Percentiles rank a stretch among this genome's conserved stretches.
phyloP scores from a whole-genome alignment of 2,113 vertebrate species.

The Pachyramphus minor region DNA sequence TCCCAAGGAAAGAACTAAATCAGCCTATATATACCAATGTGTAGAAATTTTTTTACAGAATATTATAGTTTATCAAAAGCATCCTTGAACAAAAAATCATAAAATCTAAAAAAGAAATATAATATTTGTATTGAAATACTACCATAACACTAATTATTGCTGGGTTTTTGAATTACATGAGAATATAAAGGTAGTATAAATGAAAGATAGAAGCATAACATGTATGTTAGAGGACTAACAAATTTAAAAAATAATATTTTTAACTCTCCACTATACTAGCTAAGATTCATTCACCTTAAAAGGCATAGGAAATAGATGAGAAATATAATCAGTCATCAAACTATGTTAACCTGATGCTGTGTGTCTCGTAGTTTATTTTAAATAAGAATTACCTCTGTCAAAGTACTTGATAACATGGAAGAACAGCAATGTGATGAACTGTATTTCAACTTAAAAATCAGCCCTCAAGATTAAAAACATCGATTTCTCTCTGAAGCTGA shows the following conservation, averaged over 20 bases:
- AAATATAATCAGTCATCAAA: not conserved
- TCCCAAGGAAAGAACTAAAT: not conserved
- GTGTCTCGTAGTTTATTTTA: not conserved
- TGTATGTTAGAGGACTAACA: not conserved
- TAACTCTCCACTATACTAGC: not conserved
- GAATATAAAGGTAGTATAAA: not conserved
- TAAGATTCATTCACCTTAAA: not conserved
- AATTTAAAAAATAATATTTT: not conserved
- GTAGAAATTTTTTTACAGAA: not conserved
- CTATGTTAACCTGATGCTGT: not conserved
- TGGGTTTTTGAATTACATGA: not conserved
- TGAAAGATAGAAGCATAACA: not conserved
- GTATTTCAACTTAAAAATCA: slow-evolving; percentile 19
- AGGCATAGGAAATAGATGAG: not conserved
- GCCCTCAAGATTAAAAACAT: not conserved
- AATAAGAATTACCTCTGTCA: not conserved
- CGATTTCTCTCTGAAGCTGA: not conserved
- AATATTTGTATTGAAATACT: not conserved
- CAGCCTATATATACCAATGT: not conserved
- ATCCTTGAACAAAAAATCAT: not conserved
- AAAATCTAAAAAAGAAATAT: not conserved
- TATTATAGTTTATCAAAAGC: not conserved
- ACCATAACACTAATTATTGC: not conserved
- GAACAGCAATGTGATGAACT: not conserved
- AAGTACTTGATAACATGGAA: not conserved